These are phyloP conservation scores for Drosophila asahinai DNA, from an alignment of 1,140 invertebrate species.

Conservation along the genomic window DNA sequence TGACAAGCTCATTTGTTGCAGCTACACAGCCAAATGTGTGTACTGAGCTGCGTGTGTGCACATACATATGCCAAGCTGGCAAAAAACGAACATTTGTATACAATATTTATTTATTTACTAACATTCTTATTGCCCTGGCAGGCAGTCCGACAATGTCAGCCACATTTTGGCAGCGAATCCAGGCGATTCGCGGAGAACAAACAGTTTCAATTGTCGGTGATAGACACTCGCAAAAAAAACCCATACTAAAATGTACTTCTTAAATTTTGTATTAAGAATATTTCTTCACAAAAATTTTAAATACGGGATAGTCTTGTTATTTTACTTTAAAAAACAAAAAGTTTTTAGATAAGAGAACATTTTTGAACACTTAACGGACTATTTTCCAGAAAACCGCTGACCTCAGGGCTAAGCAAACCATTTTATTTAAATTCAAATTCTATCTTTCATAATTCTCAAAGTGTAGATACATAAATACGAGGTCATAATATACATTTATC, in stretches of 20 bases:
- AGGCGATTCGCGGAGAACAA: constrained; percentile 24
- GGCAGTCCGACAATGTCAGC: constrained; percentile 53
- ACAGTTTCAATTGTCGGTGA: constrained; percentile 39
- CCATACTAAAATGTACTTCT: background rate
- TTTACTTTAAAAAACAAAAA: background rate
- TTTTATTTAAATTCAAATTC: no score
- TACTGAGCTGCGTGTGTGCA: constrained; percentile 9
- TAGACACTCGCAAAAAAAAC: constrained; percentile 3
- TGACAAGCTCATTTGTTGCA: constrained; percentile 78
- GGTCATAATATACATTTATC: constrained; percentile 7
- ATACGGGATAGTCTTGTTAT: no score
- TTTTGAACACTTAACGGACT: no score
- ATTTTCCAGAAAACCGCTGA: no score
- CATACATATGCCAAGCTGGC: constrained; percentile 65
- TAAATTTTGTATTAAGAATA: background rate
- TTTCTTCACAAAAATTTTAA: no score
- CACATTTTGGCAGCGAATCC: constrained; percentile 57
- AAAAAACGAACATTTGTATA: constrained; percentile 72
- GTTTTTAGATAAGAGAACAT: no score
- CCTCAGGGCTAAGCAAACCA: no score
- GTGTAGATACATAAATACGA: constrained; percentile 3
- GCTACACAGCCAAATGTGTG: constrained; percentile 27
- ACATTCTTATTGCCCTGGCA: constrained; percentile 47
- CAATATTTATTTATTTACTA: constrained; percentile 74
- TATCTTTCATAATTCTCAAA: no score